A percentile compares a stretch with the other conserved stretches of the same genome.
Evolutionary conservation across 1,140 invertebrate species (phyloP).

Genomic region (Bilobella aurantiaca): DNA sequence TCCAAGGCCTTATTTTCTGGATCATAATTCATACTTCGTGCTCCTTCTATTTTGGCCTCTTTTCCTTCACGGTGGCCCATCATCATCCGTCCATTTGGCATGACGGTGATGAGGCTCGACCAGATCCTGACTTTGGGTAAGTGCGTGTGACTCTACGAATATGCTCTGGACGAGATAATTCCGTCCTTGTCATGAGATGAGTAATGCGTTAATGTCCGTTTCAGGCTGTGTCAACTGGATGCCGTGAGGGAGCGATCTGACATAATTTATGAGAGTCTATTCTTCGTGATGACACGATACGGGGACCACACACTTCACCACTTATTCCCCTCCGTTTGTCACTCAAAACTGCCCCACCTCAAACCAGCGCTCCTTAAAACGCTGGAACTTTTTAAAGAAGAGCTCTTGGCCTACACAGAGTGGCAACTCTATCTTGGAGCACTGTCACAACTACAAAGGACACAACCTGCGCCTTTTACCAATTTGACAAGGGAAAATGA

Average conservation of each 20-base stretch:
- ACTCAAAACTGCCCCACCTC: constrained; percentile 22
- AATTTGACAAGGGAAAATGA: neutral
- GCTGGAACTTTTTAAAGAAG: constrained; percentile 19
- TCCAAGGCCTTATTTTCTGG: constrained; percentile 11
- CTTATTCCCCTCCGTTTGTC: constrained; percentile 26
- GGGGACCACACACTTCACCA: constrained; percentile 53
- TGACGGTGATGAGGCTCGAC: constrained; percentile 35
- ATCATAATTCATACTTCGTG: constrained; percentile 28
- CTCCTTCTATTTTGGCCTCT: constrained; percentile 29
- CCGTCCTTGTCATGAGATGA: too few species aligned
- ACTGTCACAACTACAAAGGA: constrained; percentile 11
- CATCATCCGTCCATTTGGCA: constrained; percentile 36
- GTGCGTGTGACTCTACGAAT: neutral
- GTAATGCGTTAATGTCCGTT: neutral
- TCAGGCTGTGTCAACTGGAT: constrained; percentile 40
- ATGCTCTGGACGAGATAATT: neutral
- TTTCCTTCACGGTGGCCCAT: constrained; percentile 34
- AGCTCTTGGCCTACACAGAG: constrained; percentile 3
- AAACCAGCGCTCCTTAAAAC: constrained; percentile 11
- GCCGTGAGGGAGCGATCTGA: constrained; percentile 60
- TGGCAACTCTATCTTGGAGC: constrained; percentile 13
- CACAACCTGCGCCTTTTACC: neutral
- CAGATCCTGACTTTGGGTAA: constrained; percentile 31
- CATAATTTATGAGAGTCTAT: constrained; percentile 36
- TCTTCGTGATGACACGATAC: constrained; percentile 59